Conservation (phyloP, 2,888 invertebrate genomes). For the Silvanus unidentatus region DNA sequence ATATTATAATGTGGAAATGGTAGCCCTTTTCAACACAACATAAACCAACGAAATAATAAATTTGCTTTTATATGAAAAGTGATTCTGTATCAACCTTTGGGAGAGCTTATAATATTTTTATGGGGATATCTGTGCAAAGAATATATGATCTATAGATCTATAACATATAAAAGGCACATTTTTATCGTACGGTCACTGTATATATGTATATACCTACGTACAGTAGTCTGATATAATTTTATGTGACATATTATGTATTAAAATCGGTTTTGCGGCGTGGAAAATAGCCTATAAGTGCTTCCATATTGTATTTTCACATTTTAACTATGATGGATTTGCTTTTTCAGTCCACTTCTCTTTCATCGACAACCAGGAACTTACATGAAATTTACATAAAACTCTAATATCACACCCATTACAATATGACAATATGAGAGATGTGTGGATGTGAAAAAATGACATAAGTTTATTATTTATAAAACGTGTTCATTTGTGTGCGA, state of each 20-base stretch:
- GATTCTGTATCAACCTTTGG: slow-evolving; percentile 28
- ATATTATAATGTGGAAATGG: background rate
- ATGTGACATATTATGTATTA: slow-evolving; percentile 49
- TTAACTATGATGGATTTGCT: slow-evolving; percentile 38
- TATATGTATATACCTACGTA: slow-evolving; percentile 26
- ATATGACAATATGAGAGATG: no score
- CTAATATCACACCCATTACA: slow-evolving; percentile 18
- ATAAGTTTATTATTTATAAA: no score
- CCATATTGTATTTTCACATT: slow-evolving; percentile 41
- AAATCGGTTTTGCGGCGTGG: slow-evolving; percentile 47
- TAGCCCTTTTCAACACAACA: slow-evolving; percentile 17
- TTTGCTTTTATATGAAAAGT: slow-evolving; percentile 31
- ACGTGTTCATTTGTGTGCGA: no score
- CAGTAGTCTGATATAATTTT: slow-evolving; percentile 42
- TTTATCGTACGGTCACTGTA: slow-evolving; percentile 38
- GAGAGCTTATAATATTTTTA: slow-evolving; percentile 40
- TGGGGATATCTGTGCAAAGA: slow-evolving; percentile 40
- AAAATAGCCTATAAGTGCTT: slow-evolving; percentile 47
- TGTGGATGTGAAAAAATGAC: no score
- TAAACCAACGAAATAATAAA: slow-evolving; percentile 30
- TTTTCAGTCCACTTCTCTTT: slow-evolving; percentile 26
- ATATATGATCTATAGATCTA: slow-evolving; percentile 44
- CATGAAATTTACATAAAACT: slow-evolving; percentile 30
- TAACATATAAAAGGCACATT: slow-evolving; percentile 43
- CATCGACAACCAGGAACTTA: slow-evolving; percentile 25